phyloP scores from a whole-genome alignment of 2,888 invertebrate species.

The Parnassius glacialis region DNA sequence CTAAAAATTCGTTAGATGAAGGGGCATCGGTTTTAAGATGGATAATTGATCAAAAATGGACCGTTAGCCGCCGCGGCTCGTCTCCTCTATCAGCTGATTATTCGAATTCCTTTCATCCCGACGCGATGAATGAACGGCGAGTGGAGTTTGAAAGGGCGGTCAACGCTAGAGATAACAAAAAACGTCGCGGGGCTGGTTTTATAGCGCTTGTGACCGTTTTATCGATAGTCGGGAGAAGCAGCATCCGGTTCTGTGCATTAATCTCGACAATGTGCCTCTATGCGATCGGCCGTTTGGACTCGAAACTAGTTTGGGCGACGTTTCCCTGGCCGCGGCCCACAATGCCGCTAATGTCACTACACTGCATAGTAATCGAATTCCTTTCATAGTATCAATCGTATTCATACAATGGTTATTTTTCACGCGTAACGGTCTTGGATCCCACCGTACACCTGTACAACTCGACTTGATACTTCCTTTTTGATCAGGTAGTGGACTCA shows the following conservation, averaged over 20 bases:
- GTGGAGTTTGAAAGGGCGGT: conserved; percentile 57
- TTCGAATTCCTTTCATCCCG: conserved; percentile 64
- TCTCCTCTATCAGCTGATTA: conserved; percentile 65
- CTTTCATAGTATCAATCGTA: conserved; percentile 60
- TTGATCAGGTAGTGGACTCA: not conserved
- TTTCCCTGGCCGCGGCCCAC: conserved; percentile 54
- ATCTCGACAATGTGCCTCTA: conserved; percentile 70
- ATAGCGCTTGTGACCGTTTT: conserved; percentile 69
- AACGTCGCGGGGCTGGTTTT: conserved; percentile 64
- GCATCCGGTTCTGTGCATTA: conserved; percentile 77
- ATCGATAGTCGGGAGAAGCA: conserved; percentile 66
- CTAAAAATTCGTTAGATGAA: conserved; percentile 56
- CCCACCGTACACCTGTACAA: conserved; percentile 5
- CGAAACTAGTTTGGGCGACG: conserved; percentile 72
- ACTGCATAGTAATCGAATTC: conserved; percentile 74
- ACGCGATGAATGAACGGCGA: conserved; percentile 63
- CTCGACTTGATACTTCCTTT: not conserved
- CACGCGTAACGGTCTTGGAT: conserved; percentile 48
- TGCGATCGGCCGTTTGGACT: conserved; percentile 63
- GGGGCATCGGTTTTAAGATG: conserved; percentile 44
- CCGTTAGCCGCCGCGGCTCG: conserved; percentile 57
- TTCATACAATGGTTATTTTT: conserved; percentile 62
- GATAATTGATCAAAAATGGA: conserved; percentile 66
- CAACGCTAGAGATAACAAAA: conserved; percentile 65
- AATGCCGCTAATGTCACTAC: conserved; percentile 47